These are phyloP conservation scores for Teleogryllus oceanicus DNA, from an alignment of 2,888 invertebrate genomes.

Conservation along the genomic window DNA sequence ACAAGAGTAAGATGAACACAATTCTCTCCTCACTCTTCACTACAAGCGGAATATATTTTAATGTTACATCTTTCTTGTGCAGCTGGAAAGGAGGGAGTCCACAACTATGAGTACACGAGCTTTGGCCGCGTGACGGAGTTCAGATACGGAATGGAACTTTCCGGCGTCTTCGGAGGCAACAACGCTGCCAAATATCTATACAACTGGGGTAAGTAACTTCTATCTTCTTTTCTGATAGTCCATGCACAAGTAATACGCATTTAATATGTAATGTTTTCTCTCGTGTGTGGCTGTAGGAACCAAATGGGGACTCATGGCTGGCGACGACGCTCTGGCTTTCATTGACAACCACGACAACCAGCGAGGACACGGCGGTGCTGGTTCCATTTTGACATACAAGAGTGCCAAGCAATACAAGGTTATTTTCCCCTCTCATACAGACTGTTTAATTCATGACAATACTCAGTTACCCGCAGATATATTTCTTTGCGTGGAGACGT, in stretches of 20 bases:
- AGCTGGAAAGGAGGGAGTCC: slow-evolving; percentile 48
- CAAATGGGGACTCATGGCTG: slow-evolving; percentile 63
- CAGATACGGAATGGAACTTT: slow-evolving; percentile 55
- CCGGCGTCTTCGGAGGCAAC: slow-evolving; percentile 55
- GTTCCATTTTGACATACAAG: slow-evolving; percentile 65
- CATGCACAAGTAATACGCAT: too few species aligned
- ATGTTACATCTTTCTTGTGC: too few species aligned
- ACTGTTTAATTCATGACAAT: slow-evolving; percentile 39
- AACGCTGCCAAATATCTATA: slow-evolving; percentile 62
- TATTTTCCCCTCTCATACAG: background rate
- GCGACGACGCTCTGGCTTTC: slow-evolving; percentile 65
- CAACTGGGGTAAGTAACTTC: slow-evolving; percentile 51
- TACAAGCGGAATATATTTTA: too few species aligned
- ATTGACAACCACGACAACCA: slow-evolving; percentile 92
- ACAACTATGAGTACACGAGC: slow-evolving; percentile 46
- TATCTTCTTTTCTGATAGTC: background rate
- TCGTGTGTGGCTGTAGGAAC: slow-evolving; percentile 48
- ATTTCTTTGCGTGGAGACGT: too few species aligned
- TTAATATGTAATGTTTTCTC: too few species aligned
- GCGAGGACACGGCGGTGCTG: slow-evolving; percentile 66
- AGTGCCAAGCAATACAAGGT: slow-evolving; percentile 61
- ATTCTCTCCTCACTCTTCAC: too few species aligned
- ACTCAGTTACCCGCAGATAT: too few species aligned
- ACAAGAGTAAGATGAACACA: slow-evolving; percentile 42
- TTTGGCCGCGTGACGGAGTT: slow-evolving; percentile 76